phyloP scores from a whole-genome alignment of 2,888 invertebrate genomes.

The Phlogophora meticulosa region DNA sequence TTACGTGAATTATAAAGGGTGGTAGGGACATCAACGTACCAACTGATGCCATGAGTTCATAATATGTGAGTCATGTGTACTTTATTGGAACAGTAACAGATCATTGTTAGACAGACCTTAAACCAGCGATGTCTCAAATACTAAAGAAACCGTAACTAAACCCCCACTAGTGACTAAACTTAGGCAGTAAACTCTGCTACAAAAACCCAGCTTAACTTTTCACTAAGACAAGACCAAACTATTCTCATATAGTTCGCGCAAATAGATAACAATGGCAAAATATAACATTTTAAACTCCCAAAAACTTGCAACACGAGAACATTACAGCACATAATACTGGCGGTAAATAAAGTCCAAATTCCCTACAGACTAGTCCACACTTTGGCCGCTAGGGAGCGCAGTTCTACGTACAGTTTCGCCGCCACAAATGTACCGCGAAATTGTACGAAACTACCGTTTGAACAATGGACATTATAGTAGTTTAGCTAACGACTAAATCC shows the following conservation, averaged over 20 bases:
- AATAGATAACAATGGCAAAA: conserved; percentile 47
- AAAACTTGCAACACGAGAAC: conserved; percentile 49
- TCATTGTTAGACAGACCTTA: too few relatives aligned
- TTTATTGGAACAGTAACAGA: too few relatives aligned
- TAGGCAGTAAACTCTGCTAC: not conserved
- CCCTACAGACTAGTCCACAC: conserved; percentile 57
- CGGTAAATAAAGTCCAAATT: conserved; percentile 60
- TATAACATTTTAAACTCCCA: conserved; percentile 45
- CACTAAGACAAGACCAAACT: conserved; percentile 22
- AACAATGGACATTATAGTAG: conserved; percentile 80
- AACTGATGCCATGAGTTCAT: too few relatives aligned
- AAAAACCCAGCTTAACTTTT: conserved; percentile 6
- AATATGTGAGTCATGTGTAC: too few relatives aligned
- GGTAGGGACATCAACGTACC: too few relatives aligned
- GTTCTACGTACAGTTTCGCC: conserved; percentile 64
- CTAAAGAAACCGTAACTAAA: too few relatives aligned
- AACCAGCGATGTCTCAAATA: too few relatives aligned
- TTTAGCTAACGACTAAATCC: conserved; percentile 80
- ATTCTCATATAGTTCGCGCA: conserved; percentile 1
- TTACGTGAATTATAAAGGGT: too few relatives aligned
- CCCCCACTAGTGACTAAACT: not conserved
- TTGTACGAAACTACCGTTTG: conserved; percentile 76
- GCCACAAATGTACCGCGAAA: conserved; percentile 81
- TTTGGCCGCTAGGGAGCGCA: conserved; percentile 59
- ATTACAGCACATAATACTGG: conserved; percentile 49